Evolutionary conservation across 2,797 vertebrate genomes (phyloP).

Genomic region (Eremophila alpestris): DNA sequence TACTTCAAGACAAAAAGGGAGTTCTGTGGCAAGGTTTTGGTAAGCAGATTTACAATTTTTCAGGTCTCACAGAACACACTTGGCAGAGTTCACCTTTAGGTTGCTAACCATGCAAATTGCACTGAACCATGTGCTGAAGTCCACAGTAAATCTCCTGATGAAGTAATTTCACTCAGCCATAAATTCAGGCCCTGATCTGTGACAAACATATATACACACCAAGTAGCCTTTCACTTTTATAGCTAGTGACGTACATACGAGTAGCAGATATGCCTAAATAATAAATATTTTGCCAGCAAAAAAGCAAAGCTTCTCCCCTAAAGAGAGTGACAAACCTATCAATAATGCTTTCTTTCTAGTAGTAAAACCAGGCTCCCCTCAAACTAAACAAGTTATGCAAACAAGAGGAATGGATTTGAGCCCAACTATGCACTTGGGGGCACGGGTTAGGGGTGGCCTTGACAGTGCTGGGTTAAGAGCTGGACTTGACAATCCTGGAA

Average conservation of each 20-base stretch:
- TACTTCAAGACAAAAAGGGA: background rate
- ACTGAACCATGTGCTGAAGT: background rate
- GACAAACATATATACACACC: background rate
- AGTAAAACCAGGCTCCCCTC: background rate
- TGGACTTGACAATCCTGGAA: background rate
- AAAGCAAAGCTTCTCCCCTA: background rate
- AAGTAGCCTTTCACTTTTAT: background rate
- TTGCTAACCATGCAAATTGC: background rate
- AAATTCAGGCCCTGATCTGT: background rate
- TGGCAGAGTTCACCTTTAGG: background rate
- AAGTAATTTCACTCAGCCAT: background rate
- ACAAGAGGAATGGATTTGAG: background rate
- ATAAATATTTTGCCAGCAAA: background rate
- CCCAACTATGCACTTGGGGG: background rate
- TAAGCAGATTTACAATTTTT: background rate
- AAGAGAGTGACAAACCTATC: background rate
- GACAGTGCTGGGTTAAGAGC: background rate
- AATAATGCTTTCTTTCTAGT: background rate
- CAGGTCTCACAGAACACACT: background rate
- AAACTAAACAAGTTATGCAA: background rate
- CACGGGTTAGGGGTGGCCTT: background rate
- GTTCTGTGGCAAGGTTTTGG: background rate
- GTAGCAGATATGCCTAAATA: background rate
- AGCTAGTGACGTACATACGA: fast-evolving
- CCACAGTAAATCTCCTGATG: background rate